Evolutionary conservation across 2,797 vertebrate species (phyloP).

Genomic region (Arnoldichthys spilopterus): DNA sequence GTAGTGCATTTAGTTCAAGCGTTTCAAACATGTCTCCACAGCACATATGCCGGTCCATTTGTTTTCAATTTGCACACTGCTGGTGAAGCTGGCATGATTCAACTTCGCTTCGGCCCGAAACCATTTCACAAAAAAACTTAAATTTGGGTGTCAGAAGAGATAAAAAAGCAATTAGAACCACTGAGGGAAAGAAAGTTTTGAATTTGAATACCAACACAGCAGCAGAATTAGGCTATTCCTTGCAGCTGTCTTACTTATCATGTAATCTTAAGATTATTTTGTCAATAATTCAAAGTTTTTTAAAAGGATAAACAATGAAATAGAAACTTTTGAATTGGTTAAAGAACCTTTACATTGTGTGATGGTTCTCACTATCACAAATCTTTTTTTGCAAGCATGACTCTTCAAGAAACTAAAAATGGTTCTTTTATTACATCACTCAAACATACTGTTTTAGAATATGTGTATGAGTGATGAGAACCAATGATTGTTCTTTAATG

Average conservation of each 20-base stretch:
- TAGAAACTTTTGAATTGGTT: too few relatives aligned
- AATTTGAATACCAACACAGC: not conserved
- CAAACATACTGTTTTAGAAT: too few relatives aligned
- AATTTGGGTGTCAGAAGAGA: constrained; percentile 15
- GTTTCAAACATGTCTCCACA: constrained; percentile 47
- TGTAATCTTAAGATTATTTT: not conserved
- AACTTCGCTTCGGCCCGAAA: not conserved
- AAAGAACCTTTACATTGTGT: too few relatives aligned
- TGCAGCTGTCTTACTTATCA: not conserved
- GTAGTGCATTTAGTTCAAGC: constrained; percentile 49
- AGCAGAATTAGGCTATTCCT: not conserved
- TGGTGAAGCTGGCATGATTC: constrained; percentile 18
- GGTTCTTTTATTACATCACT: too few relatives aligned
- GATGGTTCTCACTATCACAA: too few relatives aligned
- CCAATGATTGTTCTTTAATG: too few relatives aligned
- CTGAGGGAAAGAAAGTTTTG: not conserved
- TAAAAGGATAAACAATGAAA: not conserved
- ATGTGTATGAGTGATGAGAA: too few relatives aligned
- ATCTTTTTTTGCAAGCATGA: too few relatives aligned
- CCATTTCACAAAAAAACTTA: constrained; percentile 2
- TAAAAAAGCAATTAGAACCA: not conserved
- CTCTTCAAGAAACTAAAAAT: too few relatives aligned
- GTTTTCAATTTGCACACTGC: constrained; percentile 45
- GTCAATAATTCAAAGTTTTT: not conserved
- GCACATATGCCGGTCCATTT: constrained; percentile 57